A percentile compares a stretch with the other conserved stretches of the same genome.
These are phyloP conservation scores for Seira musarum DNA, from an alignment of 2,888 invertebrate species.

Conservation along the genomic window DNA sequence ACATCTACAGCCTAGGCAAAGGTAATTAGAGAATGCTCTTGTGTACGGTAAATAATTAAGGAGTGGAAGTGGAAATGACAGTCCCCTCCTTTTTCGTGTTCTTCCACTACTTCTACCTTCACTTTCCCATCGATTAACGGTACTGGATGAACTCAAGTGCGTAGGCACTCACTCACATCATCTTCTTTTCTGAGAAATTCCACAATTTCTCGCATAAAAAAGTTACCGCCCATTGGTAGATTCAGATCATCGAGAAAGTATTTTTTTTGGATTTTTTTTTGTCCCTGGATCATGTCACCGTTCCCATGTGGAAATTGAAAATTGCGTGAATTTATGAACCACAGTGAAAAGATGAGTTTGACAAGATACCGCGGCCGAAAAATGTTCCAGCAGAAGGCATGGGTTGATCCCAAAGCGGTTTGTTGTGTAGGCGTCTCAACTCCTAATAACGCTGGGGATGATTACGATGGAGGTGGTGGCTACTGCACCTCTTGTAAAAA, in stretches of 20 bases:
- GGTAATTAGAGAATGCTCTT: constrained; percentile 14
- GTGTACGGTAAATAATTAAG: constrained; percentile 15
- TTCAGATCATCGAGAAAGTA: no score
- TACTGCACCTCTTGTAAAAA: not conserved
- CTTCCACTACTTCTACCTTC: constrained; percentile 9
- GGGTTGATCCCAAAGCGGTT: not conserved
- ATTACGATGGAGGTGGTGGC: constrained; percentile 17
- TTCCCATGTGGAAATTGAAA: not conserved
- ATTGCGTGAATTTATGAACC: no score
- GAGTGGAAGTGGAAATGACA: constrained; percentile 22
- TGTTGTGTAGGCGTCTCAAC: not conserved
- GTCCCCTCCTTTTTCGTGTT: constrained; percentile 17
- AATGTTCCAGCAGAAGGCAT: not conserved
- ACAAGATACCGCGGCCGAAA: not conserved
- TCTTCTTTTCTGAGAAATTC: not conserved
- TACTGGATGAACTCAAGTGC: constrained; percentile 5
- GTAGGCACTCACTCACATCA: not conserved
- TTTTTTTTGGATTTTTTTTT: no score
- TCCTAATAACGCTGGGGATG: constrained; percentile 3
- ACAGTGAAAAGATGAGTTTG: constrained; percentile 4
- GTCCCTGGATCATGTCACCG: not conserved
- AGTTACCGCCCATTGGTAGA: no score
- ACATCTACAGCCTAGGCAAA: no score
- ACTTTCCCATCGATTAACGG: constrained; percentile 5
- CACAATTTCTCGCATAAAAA: not conserved